phyloP scores from a whole-genome alignment of 2,113 vertebrate species.

The Calyptommatus sinebrachiatus region DNA sequence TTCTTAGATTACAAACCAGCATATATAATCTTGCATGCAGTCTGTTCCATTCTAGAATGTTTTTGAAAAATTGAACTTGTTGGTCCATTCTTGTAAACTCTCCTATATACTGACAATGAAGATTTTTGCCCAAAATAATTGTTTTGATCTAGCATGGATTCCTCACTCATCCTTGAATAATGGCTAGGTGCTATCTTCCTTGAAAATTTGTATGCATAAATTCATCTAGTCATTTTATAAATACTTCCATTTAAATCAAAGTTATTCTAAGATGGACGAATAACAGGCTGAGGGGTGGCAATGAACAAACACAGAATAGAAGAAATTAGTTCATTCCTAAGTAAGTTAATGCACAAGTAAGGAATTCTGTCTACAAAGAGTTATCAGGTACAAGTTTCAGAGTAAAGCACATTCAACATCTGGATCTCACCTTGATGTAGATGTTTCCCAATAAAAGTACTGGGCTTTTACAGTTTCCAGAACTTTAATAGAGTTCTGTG shows the following conservation, averaged over 20 bases:
- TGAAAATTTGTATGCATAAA: no score
- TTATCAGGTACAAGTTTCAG: neutral
- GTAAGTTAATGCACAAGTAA: neutral
- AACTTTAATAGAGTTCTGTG: constrained; percentile 9
- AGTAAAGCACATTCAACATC: neutral
- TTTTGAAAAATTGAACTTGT: no score
- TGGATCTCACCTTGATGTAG: constrained; percentile 16
- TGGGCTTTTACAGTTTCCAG: constrained; percentile 11
- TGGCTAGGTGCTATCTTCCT: no score
- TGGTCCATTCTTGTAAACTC: no score
- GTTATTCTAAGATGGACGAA: neutral
- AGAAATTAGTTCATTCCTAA: neutral
- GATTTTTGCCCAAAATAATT: no score
- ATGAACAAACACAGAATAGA: neutral
- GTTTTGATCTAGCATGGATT: no score
- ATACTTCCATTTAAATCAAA: neutral
- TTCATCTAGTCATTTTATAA: neutral
- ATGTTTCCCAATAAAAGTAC: constrained; percentile 27
- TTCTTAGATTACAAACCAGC: no score
- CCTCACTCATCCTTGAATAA: no score
- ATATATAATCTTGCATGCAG: no score
- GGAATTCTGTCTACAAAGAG: neutral
- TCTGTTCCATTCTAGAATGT: no score
- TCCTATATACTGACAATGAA: no score
- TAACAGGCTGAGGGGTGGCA: neutral